A percentile compares a stretch with the other conserved stretches of the same genome.
These are phyloP conservation scores for Trichogramma dendrolimi DNA, from an alignment of 2,888 invertebrate genomes.

Conservation along the genomic window DNA sequence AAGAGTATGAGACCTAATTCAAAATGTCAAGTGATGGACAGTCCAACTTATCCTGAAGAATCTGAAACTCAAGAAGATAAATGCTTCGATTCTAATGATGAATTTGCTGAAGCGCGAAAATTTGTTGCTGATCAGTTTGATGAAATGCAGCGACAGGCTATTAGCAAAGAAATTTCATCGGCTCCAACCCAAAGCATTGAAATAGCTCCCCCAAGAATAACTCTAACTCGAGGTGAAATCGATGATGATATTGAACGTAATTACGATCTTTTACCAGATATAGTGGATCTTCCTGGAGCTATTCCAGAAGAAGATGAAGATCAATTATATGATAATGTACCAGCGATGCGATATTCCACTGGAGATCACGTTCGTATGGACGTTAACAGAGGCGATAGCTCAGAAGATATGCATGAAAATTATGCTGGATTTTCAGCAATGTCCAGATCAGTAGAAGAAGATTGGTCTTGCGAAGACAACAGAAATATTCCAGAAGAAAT, in stretches of 20 bases:
- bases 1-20: slow-evolving; percentile 48
- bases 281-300: slow-evolving; percentile 40
- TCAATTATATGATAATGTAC: slow-evolving; percentile 48
- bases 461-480: slow-evolving; percentile 44
- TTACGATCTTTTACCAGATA: slow-evolving; percentile 37
- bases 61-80: slow-evolving; percentile 17
- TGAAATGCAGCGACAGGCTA: slow-evolving; percentile 38
- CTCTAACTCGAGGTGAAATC: slow-evolving; percentile 36
- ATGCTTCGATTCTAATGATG: slow-evolving; percentile 30
- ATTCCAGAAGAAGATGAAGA: slow-evolving; percentile 48
- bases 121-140: slow-evolving; percentile 47
- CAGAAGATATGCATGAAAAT: slow-evolving; percentile 49
- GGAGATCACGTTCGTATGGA: slow-evolving; percentile 43
- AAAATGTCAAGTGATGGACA: slow-evolving; percentile 40
- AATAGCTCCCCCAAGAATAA: slow-evolving; percentile 45
- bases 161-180: slow-evolving; percentile 32
- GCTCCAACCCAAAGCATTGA: slow-evolving; percentile 31
- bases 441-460: slow-evolving; percentile 41
- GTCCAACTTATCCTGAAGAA: slow-evolving; percentile 27
- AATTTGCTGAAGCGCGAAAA: slow-evolving; percentile 43
- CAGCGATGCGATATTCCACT: slow-evolving; percentile 47
- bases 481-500: slow-evolving; percentile 26
- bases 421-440: slow-evolving; percentile 42
- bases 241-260: slow-evolving; percentile 44
- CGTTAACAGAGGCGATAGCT: slow-evolving; percentile 43